Base-by-base conservation (phyloP, 2,113 vertebrate genomes). In the Helogale parvula region DNA sequence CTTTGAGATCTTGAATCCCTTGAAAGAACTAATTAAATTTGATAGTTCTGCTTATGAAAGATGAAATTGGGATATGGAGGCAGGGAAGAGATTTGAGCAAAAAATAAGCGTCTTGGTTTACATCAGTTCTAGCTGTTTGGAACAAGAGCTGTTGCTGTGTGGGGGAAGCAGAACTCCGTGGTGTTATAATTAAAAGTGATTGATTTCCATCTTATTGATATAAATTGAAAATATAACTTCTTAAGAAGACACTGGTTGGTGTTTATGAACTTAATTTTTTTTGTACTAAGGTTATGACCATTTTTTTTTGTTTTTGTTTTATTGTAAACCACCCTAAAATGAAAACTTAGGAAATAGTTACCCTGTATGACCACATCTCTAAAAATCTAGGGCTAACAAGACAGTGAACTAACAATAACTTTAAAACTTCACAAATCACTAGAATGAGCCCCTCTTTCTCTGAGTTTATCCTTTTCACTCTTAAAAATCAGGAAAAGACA, bases 401-500 rank as follows among this genome's bases (percentile, higher is more conserved):
- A 21, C 88, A n/a, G 4, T 74, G 65, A 90, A 41, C 4, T 60
- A 65, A 31, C 5, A 63, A 0, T 68, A 29, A 45, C 27, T 80
- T 77, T 35, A 80, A 81, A 84, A 65, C 23, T 69, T 8, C 47
- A 85, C 16, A 47, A 15, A 69, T 74, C 3, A 50, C 84, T 47
- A 54, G 21, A 88, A 65, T 84, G n/a, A 93, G 45, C 60, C 1
- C 17, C 8, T 63, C 57, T 88, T 83, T 88, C 31, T 52, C 41
- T 93, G 52, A 83, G n/a, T 87, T 93, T 83, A 69, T 89, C 31
- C 52, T 90, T 72, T 54, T 50, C 21, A n/a, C 65, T 91, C 33
- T 86, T 95, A n/a, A 94, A 96, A 38, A 90, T 60, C 23, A 87
- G n/a, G 16, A 66, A 89, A 91, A 96, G 68, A 11, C 66, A 79